Base-by-base conservation (phyloP, 2,113 vertebrate species). In the Podarcis cretensis region DNA sequence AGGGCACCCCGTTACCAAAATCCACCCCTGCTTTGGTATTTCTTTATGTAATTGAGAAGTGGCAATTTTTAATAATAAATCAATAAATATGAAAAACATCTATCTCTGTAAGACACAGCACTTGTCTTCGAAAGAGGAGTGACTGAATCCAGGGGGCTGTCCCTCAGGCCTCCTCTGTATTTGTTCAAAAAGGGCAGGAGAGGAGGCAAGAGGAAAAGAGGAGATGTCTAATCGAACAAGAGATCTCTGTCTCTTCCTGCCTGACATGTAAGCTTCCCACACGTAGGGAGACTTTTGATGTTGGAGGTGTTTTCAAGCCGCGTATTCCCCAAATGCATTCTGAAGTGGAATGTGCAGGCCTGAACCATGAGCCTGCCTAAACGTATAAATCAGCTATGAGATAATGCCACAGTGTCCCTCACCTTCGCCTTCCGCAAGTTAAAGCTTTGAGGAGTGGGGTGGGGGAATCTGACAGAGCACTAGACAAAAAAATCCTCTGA, bases 401-500 rank as follows among this genome's bases (percentile, higher is more conserved):
- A 69, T 69, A 78, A 84, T 83, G 30, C 37, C n/a, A 84, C 4
- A 5, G 43, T 69, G 75, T 32, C 74, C 81, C 48, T 78, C 76
- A 40, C 40, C 43, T 68, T 84, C 48, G 14, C 59, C 37, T 81
- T 78, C 77, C 23, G 30, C 23, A 54, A 57, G 40, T 84, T 84
- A 89, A 87, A 75, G 74, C 74, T 88, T 87, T 20, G 63, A 32
- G 71, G 21, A 3, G 25, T 54, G 25, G 8, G 0, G 2, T 16
- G 40, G 63, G 7, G 3, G 10, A 16, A 77, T 32, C 81, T 88
- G 73, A 83, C 81, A 77, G 87, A 83, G 37, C 21, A 68, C 59
- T 76, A 89, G 73, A 84, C 87, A 84, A 76, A 83, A 54, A 54
- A 54, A 75, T 78, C 25, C 43, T 87, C 86, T 89, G 87, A 83